phyloP scores from a whole-genome alignment of 2,113 vertebrate species.

The Micronycteris hirsuta region DNA sequence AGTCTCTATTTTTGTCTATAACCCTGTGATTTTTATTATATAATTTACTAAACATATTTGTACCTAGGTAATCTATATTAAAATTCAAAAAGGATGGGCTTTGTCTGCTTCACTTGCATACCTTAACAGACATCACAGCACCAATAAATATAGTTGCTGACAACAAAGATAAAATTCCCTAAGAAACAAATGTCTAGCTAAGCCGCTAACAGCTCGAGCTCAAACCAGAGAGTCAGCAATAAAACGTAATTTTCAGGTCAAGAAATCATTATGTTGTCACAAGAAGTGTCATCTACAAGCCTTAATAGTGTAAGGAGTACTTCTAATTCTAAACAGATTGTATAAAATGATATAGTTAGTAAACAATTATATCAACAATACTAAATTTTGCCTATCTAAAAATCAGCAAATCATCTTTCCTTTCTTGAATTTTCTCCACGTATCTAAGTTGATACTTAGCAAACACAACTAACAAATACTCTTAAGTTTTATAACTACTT shows the following conservation, averaged over 20 bases:
- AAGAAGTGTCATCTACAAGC: neutral
- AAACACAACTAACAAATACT: neutral
- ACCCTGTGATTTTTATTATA: neutral
- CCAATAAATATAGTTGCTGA: neutral
- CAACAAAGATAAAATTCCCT: neutral
- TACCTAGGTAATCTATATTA: neutral
- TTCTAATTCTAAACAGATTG: neutral
- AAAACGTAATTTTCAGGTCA: neutral
- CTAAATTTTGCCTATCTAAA: neutral
- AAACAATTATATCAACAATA: neutral
- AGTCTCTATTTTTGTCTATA: neutral
- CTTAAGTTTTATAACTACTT: neutral
- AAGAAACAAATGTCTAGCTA: constrained; percentile 1
- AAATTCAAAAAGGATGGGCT: neutral
- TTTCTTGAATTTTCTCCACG: neutral
- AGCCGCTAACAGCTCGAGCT: neutral
- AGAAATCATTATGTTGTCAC: neutral
- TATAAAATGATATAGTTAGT: neutral
- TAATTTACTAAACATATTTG: neutral
- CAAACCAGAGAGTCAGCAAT: neutral
- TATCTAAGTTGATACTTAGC: neutral
- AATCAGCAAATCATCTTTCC: neutral
- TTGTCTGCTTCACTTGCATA: neutral
- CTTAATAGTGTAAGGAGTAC: neutral
- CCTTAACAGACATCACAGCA: neutral